phyloP scores from a whole-genome alignment of 2,113 vertebrate genomes.

The Noturus placidus region DNA sequence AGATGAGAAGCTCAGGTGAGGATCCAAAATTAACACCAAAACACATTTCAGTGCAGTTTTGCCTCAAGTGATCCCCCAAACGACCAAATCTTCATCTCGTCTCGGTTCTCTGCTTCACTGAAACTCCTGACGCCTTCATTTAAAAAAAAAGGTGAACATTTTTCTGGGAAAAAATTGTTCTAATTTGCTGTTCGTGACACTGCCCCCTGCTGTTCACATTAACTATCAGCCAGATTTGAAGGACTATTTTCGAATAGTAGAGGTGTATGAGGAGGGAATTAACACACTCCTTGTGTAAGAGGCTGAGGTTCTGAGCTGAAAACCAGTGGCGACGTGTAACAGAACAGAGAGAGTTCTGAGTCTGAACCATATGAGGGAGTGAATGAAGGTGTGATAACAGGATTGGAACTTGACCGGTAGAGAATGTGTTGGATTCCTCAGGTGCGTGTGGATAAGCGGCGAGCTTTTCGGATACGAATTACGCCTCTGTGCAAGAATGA shows the following conservation, averaged over 20 bases:
- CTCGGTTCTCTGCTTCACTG: not conserved
- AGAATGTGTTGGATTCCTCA: not conserved
- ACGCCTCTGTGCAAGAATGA: not conserved
- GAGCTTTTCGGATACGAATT: not conserved
- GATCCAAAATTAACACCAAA: not conserved
- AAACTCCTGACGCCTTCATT: not conserved
- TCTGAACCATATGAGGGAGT: not conserved
- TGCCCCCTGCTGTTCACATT: not conserved
- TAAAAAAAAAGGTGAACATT: too few relatives aligned
- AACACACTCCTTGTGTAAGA: not conserved
- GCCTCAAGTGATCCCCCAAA: not conserved
- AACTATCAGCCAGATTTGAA: not conserved
- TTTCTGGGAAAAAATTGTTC: too few relatives aligned
- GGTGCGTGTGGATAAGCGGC: not conserved
- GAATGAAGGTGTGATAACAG: not conserved
- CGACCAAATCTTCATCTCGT: not conserved
- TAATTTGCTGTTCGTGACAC: not conserved
- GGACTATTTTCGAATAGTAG: not conserved
- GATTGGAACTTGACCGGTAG: not conserved
- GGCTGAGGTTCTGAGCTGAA: too few relatives aligned
- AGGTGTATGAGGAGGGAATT: fast-evolving
- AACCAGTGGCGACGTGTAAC: not conserved
- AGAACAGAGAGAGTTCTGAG: not conserved
- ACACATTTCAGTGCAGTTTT: not conserved
- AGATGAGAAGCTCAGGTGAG: not conserved